A percentile compares a stretch with the other conserved stretches of the same genome.
phyloP scores from a whole-genome alignment of 37 sponge, comb jelly and placozoan species.

The Theonella swinhoei region DNA sequence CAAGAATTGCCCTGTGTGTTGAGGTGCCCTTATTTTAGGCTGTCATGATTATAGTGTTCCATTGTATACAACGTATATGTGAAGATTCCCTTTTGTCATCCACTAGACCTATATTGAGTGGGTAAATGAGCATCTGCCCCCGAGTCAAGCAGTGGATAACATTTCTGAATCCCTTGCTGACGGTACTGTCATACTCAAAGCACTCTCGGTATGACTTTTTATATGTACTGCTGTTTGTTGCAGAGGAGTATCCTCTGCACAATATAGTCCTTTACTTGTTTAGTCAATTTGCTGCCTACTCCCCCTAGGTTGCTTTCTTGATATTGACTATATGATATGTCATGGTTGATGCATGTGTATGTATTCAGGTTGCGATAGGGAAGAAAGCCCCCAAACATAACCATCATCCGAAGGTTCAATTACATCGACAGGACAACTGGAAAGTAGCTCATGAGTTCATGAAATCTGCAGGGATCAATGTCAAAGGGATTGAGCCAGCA shows the following conservation, averaged over 20 bases:
- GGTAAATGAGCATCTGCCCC: conserved; percentile 62
- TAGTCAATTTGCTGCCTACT: too few relatives aligned
- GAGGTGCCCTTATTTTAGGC: too few relatives aligned
- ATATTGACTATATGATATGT: too few relatives aligned
- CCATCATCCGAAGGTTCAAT: conserved; percentile 42
- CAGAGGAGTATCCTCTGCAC: too few relatives aligned
- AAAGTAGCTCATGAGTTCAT: conserved; percentile 72
- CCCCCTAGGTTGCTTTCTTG: too few relatives aligned
- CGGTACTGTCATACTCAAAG: conserved; percentile 56
- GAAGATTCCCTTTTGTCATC: not conserved
- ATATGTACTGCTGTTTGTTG: too few relatives aligned
- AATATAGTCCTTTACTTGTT: too few relatives aligned
- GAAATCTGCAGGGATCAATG: conserved; percentile 64
- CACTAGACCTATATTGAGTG: conserved; percentile 62
- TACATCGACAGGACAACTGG: conserved; percentile 80
- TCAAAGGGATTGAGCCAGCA: conserved; percentile 76
- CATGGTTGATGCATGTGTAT: too few relatives aligned
- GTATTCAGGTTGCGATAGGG: conserved; percentile 67
- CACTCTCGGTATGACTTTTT: conserved; percentile 57
- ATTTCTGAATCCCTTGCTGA: conserved; percentile 49
- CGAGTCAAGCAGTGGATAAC: conserved; percentile 20
- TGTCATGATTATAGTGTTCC: not conserved
- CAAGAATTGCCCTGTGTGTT: too few relatives aligned
- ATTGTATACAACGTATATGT: not conserved
- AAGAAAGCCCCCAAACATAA: conserved; percentile 54